A percentile compares a stretch with the other conserved stretches of the same genome.
phyloP scores from a whole-genome alignment of 2,888 invertebrate species.

The Watsonalla binaria region DNA sequence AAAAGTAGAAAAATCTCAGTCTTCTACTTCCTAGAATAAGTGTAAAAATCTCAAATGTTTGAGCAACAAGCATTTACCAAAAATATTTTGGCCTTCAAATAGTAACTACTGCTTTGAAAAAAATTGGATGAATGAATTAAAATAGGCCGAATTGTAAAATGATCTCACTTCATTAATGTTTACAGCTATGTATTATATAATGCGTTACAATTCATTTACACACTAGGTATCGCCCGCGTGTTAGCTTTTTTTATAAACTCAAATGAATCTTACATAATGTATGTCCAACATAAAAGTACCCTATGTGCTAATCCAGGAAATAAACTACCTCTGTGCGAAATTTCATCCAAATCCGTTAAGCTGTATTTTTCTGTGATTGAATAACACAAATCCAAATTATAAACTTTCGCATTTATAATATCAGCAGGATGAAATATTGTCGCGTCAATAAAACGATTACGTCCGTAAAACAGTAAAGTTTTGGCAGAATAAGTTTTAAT shows the following conservation, averaged over 20 bases:
- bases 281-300: no score
- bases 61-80: background rate
- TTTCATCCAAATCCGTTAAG: no score
- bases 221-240: background rate
- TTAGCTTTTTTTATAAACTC: no score
- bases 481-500: slow-evolving; percentile 20
- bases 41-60: background rate
- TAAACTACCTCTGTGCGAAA: no score
- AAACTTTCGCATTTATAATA: no score
- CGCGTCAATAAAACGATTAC: slow-evolving; percentile 16
- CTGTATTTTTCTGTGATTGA: no score
- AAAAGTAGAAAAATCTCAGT: background rate
- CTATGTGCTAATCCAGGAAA: no score
- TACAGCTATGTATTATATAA: background rate
- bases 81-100: background rate
- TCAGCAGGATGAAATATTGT: slow-evolving; percentile 19
- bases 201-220: background rate
- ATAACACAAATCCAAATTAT: no score
- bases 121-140: no score
- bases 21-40: background rate
- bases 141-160: background rate
- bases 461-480: slow-evolving; percentile 6
- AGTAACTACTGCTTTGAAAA: no score
- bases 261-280: no score
- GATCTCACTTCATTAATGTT: background rate